Conservation (phyloP, 2,888 invertebrate genomes). For the Ochropleura plecta region DNA sequence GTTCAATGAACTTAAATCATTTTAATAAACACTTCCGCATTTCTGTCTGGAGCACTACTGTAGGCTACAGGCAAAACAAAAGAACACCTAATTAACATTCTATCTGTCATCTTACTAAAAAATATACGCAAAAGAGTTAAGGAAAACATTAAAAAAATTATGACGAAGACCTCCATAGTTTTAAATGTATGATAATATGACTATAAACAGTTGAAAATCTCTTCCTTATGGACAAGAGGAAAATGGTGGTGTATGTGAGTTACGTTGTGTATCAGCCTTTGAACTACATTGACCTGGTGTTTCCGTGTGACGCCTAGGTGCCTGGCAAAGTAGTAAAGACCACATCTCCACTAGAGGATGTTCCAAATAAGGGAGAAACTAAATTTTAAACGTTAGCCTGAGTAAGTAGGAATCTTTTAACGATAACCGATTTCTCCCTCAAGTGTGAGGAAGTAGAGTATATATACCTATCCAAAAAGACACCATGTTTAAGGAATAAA, state of each 20-base stretch:
- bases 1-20: conserved; percentile 49
- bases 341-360: too few relatives aligned
- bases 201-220: conserved; percentile 36
- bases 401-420: too few relatives aligned
- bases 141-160: conserved; percentile 47
- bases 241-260: conserved; percentile 12
- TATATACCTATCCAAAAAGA: too few relatives aligned
- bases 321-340: too few relatives aligned
- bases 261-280: neutral
- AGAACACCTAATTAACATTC: conserved; percentile 45
- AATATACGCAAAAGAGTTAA: conserved; percentile 34
- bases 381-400: too few relatives aligned
- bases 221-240: conserved; percentile 53
- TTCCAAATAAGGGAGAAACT: too few relatives aligned
- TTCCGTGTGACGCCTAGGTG: too few relatives aligned
- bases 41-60: neutral
- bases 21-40: conserved; percentile 28
- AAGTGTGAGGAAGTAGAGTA: too few relatives aligned
- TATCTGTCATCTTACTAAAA: neutral
- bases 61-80: conserved; percentile 21
- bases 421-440: too few relatives aligned
- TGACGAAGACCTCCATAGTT: conserved; percentile 38
- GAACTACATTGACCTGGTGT: neutral
- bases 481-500: too few relatives aligned
- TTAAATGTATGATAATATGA: conserved; percentile 35